phyloP scores from a whole-genome alignment of 2,797 vertebrate species.

The Salarias fasciatus region DNA sequence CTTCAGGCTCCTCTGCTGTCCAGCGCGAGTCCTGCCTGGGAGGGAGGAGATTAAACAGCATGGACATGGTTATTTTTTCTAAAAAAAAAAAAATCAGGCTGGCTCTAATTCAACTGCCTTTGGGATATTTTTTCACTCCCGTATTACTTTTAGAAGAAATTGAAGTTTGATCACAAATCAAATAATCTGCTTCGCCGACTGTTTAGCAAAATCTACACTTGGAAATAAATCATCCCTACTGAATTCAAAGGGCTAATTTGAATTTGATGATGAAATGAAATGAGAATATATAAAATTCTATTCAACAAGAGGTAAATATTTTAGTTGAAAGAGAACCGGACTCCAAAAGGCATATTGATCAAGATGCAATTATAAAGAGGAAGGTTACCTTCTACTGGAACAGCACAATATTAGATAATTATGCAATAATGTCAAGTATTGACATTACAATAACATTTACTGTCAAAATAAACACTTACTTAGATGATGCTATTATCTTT shows the following conservation, averaged over 20 bases:
- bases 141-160: background rate
- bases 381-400: background rate
- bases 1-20: background rate
- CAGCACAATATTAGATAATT: background rate
- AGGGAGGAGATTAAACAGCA: constrained; percentile 26
- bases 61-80: background rate
- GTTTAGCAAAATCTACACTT: background rate
- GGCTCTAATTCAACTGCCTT: background rate
- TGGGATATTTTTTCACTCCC: background rate
- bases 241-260: too few species aligned
- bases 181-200: background rate
- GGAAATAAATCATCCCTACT: too few species aligned
- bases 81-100: constrained; percentile 14
- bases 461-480: too few species aligned
- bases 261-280: too few species aligned
- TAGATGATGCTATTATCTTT: too few species aligned
- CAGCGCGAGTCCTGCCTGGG: constrained; percentile 14
- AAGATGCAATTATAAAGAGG: background rate
- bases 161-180: background rate
- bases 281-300: too few species aligned
- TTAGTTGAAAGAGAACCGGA: too few species aligned
- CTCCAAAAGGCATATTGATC: too few species aligned
- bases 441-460: too few species aligned
- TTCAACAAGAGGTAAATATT: too few species aligned
- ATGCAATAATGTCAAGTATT: too few species aligned